Base-by-base conservation (phyloP, 2,797 vertebrate species). In the Columba guinea region DNA sequence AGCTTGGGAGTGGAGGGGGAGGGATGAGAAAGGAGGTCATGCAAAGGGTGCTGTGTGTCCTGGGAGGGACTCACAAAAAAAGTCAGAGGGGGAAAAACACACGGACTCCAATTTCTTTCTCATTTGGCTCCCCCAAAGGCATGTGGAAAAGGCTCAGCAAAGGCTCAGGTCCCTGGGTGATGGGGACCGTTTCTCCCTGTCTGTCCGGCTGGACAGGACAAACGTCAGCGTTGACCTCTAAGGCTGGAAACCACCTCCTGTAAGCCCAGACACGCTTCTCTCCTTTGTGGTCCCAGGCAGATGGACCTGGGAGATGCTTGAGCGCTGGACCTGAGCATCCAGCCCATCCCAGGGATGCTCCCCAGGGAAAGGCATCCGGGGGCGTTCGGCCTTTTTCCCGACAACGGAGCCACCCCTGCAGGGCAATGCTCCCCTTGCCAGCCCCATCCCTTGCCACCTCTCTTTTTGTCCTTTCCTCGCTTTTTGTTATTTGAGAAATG, bases 401-500 rank as follows among this genome's bases (percentile, higher is more conserved):
- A 53, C 3, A 5, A 6, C 0, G 16, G 11, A 86, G 22, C 48
- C 79, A 52, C 35, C 56, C 37, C 59, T 18, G 63, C 56, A 20
- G 52, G 41, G 58, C 73, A 64, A n/a, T 4, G 4, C 27, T 76
- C 18, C 53, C 60, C 71, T 34, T 14, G 64, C 39, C 73, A 58
- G 15, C 63, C 77, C 81, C 68, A 15, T 14, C 56, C 48, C 30
- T 70, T 27, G 3, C 74, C 85, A 41, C 63, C 35, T 63, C 56
- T 51, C 32, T 44, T 74, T 87, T 62, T 67, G 27, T 52, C 60
- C 64, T 76, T 30, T 30, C 94, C 85, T 95, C 78, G 44, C 28
- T 82, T 67, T 74, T 87, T 75, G 94, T 95, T 94, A 89, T 87
- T 93, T 89, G 89, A 97, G 79, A 96, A 97, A 97, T 85, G 75